Percentiles rank a stretch among this genome's conserved stretches.
phyloP scores from a whole-genome alignment of 2,113 vertebrate genomes.

The Hemiprocne comata region DNA sequence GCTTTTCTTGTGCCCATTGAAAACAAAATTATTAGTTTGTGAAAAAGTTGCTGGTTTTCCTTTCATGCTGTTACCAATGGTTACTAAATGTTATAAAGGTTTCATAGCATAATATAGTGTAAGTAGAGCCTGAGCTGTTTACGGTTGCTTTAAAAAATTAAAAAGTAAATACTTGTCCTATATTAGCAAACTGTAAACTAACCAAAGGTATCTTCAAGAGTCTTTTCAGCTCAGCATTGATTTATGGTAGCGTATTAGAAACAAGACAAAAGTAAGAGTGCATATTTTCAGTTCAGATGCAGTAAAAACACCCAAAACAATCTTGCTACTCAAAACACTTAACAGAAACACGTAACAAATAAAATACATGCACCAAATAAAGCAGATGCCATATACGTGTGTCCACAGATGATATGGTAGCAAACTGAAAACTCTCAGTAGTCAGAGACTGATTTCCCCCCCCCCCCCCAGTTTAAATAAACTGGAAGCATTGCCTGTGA shows the following conservation, averaged over 20 bases:
- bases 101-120: background rate
- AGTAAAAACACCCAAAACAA: background rate
- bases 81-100: background rate
- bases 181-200: background rate
- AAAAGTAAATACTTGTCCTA: background rate
- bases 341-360: accelerated
- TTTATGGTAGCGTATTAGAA: background rate
- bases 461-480: background rate
- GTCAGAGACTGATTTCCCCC: background rate
- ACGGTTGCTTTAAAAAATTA: background rate
- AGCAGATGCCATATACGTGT: background rate
- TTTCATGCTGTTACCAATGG: background rate
- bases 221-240: background rate
- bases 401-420: background rate
- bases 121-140: background rate
- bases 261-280: background rate
- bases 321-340: background rate
- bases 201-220: background rate
- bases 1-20: background rate
- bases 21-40: background rate
- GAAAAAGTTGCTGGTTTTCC: background rate
- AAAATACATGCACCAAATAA: background rate
- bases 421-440: background rate
- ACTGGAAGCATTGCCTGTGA: background rate
- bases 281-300: background rate